Conservation (phyloP, 2,113 vertebrate species). For the Brachionichthys hirsutus region DNA sequence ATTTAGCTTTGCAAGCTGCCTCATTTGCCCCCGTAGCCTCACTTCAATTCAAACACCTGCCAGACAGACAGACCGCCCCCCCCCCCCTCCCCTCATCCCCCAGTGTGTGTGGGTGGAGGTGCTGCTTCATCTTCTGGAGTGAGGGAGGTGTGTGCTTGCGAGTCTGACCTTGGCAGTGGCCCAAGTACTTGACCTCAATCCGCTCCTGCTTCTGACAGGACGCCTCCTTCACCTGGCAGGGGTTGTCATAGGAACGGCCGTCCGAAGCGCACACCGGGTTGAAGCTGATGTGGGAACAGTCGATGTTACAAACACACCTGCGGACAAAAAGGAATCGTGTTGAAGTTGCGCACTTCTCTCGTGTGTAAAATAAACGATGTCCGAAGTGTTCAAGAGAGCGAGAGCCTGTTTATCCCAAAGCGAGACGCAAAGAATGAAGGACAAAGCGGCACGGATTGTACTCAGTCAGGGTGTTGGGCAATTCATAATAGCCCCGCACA, state of each 20-base stretch:
- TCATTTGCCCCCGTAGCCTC: slow-evolving; percentile 28
- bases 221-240: slow-evolving; percentile 99
- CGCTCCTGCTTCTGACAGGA: slow-evolving; percentile 99
- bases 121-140: background rate
- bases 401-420: slow-evolving; percentile 6
- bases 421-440: slow-evolving; percentile 12
- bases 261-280: slow-evolving; percentile 99
- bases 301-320: slow-evolving; percentile 99
- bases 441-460: slow-evolving; percentile 16
- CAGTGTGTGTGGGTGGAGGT: slow-evolving; percentile 1
- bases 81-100: slow-evolving; percentile 1
- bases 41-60: slow-evolving; percentile 36
- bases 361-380: slow-evolving; percentile 14
- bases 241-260: slow-evolving; percentile 98
- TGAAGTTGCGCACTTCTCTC: background rate
- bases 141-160: background rate
- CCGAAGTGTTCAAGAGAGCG: slow-evolving; percentile 23
- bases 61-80: slow-evolving; percentile 16
- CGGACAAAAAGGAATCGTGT: slow-evolving; percentile 13
- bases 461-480: slow-evolving; percentile 42
- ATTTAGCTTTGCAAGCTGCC: slow-evolving; percentile 30
- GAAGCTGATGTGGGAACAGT: slow-evolving; percentile 99
- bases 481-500: slow-evolving; percentile 51
- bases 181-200: slow-evolving; percentile 98
- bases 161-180: slow-evolving; percentile 95